These are phyloP conservation scores for Zaprionus lineosus DNA, from an alignment of 2,888 invertebrate genomes.

Conservation along the genomic window DNA sequence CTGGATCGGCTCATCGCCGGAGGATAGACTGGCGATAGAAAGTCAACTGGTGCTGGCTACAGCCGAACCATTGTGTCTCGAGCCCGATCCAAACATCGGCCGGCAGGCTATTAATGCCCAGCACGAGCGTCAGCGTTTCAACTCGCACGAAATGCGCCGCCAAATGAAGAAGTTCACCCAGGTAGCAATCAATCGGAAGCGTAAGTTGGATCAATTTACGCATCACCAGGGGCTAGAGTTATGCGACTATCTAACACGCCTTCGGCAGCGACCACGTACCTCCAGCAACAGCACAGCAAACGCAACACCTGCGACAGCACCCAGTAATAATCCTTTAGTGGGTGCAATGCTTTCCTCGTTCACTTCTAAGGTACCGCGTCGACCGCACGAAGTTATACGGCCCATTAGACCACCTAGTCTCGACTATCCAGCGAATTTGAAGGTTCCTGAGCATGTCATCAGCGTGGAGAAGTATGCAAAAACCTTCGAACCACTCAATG, in stretches of 20 bases:
- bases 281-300: slow-evolving; percentile 54
- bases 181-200: slow-evolving; percentile 91
- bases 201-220: slow-evolving; percentile 92
- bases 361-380: slow-evolving; percentile 80
- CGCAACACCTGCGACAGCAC: slow-evolving; percentile 69
- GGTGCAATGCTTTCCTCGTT: slow-evolving; percentile 81
- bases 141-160: slow-evolving; percentile 88
- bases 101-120: slow-evolving; percentile 89
- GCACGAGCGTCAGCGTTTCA: slow-evolving; percentile 88
- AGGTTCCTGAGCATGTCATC: slow-evolving; percentile 83
- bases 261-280: slow-evolving; percentile 79
- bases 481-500: slow-evolving; percentile 82
- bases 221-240: slow-evolving; percentile 91
- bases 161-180: slow-evolving; percentile 91
- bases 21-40: slow-evolving; percentile 84
- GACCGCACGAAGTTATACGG: slow-evolving; percentile 84
- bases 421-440: slow-evolving; percentile 85
- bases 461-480: slow-evolving; percentile 82
- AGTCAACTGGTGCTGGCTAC: slow-evolving; percentile 93
- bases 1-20: slow-evolving; percentile 64
- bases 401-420: slow-evolving; percentile 86
- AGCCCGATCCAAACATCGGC: slow-evolving; percentile 92
- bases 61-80: slow-evolving; percentile 93
- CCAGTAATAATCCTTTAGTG: slow-evolving; percentile 73
- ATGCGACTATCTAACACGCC: slow-evolving; percentile 82